Percentiles rank a stretch among this genome's conserved stretches.
Conservation (phyloP, 2,888 invertebrate genomes). For the Homarus gammarus region DNA sequence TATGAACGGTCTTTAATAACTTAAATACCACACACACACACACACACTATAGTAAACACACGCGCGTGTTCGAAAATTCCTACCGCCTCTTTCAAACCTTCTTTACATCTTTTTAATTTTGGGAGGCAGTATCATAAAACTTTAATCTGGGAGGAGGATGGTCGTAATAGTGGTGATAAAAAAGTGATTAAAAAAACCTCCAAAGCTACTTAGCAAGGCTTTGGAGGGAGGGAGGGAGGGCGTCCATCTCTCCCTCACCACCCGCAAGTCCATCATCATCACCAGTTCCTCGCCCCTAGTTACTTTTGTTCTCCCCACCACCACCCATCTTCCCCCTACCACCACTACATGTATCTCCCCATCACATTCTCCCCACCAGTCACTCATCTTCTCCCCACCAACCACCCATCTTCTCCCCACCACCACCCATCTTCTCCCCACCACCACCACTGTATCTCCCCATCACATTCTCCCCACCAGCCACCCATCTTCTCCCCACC, state of each 20-base stretch:
- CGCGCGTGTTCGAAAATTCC: background rate
- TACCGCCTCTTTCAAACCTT: background rate
- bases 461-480: too few species aligned
- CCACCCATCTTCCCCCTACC: too few species aligned
- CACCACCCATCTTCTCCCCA: background rate
- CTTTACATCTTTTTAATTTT: background rate
- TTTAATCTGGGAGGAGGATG: background rate
- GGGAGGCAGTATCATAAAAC: conserved; percentile 12
- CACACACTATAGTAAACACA: background rate
- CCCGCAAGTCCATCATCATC: background rate
- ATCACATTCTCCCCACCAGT: too few species aligned
- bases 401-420: background rate
- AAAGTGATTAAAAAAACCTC: conserved; percentile 2
- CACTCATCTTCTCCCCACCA: too few species aligned
- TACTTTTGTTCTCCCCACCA: too few species aligned
- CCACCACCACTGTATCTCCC: background rate
- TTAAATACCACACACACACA: background rate
- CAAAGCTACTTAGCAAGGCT: conserved; percentile 1
- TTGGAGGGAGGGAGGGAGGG: background rate
- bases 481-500: background rate
- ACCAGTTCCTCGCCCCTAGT: background rate
- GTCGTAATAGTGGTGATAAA: background rate
- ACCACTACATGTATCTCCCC: too few species aligned
- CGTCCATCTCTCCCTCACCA: background rate
- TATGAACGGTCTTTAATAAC: too few species aligned